phyloP scores from a whole-genome alignment of 2,113 vertebrate species.

The Tauraco erythrolophus region DNA sequence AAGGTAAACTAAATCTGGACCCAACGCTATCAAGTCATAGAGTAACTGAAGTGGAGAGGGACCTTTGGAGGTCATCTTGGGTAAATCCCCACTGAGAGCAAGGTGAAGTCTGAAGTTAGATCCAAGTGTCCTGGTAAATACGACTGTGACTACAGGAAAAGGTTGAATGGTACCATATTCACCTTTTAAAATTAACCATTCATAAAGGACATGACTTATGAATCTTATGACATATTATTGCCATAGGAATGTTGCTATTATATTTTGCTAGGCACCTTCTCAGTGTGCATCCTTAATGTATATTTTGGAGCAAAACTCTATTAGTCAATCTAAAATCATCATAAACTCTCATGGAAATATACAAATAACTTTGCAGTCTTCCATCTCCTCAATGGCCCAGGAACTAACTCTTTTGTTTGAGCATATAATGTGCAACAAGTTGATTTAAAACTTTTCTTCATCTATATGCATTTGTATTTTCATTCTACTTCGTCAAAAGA shows the following conservation, averaged over 20 bases:
- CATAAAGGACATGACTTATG: background rate
- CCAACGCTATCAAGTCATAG: background rate
- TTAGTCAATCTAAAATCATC: background rate
- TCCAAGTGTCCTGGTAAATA: background rate
- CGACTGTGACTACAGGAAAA: background rate
- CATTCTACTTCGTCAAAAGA: background rate
- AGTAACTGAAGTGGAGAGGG: background rate
- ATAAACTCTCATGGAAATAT: background rate
- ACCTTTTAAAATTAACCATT: background rate
- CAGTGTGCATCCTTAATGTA: background rate
- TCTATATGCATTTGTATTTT: background rate
- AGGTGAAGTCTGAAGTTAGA: background rate
- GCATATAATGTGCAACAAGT: background rate
- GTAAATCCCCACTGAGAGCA: background rate
- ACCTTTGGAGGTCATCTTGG: background rate
- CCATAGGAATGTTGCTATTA: background rate
- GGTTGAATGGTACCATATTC: background rate
- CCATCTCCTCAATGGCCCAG: background rate
- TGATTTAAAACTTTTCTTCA: background rate
- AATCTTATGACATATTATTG: background rate
- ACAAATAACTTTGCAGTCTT: background rate
- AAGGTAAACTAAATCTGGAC: background rate
- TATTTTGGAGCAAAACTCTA: background rate
- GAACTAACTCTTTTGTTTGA: background rate
- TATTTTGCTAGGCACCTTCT: background rate